Evolutionary conservation across 1,140 invertebrate species (phyloP).

Genomic region (Xylocopa sonorina): DNA sequence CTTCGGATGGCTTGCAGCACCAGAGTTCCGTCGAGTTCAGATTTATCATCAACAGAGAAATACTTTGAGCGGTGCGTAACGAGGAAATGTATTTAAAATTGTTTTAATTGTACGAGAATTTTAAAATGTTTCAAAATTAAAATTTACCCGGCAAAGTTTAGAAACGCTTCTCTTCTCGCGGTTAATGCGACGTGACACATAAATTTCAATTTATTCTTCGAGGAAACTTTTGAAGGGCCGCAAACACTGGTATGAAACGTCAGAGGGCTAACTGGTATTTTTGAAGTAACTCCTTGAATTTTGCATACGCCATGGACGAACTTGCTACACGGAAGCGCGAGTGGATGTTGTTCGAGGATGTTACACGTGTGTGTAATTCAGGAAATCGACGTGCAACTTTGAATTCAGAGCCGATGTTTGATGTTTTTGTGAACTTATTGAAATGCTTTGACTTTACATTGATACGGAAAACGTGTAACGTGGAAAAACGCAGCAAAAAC

Average conservation of each 20-base stretch:
- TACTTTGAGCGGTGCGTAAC: too few species aligned
- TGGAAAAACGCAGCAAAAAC: not conserved
- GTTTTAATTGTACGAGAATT: not conserved
- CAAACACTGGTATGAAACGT: not conserved
- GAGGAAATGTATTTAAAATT: not conserved
- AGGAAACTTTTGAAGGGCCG: too few species aligned
- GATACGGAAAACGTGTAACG: not conserved
- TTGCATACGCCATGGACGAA: not conserved
- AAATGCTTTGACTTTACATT: not conserved
- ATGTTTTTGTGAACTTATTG: not conserved
- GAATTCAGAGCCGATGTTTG: not conserved
- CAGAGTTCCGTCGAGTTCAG: too few species aligned
- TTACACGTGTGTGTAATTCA: not conserved
- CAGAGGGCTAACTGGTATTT: not conserved
- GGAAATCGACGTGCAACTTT: not conserved
- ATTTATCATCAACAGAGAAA: too few species aligned
- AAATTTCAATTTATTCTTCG: constrained; percentile 1
- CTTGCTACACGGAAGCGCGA: not conserved
- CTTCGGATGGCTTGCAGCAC: too few species aligned
- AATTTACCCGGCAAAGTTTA: not conserved
- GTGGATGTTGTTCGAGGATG: not conserved
- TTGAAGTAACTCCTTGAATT: not conserved
- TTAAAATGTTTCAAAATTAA: not conserved
- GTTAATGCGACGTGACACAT: not conserved
- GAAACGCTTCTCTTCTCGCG: too few species aligned